Base-by-base conservation (phyloP, 2,797 vertebrate genomes). In the Danio aesculapii region DNA sequence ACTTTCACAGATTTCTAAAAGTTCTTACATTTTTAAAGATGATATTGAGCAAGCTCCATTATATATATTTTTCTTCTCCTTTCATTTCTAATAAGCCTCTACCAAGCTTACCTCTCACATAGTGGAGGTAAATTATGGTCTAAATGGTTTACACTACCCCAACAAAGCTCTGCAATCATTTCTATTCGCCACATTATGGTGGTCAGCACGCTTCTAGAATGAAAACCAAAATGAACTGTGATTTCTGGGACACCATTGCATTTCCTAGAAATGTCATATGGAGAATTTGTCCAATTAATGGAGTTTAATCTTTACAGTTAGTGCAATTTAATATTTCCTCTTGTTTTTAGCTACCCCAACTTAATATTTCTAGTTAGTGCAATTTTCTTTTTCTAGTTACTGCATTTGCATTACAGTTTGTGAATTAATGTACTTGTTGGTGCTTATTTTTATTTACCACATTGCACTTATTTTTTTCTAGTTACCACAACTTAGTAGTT, bases 171-270 rank as follows among this genome's bases (percentile, higher is more conserved):
- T 50, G 49, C 19, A 2, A 39, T 52, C 5, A 11, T 10, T 14
- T 39, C 8, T 14, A 41, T 70, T 52, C 9, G 2, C n/a, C 30
- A 39, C 16, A 41, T 11, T 30, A 6, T 41, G 14, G 66, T 50
- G n/a, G 44, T 68, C 66, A 50, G 47, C 70, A 58, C 6, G 8
- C 17, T 21, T 1, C 21, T 8, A 46, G 50, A 13, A 17, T 57
- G 52, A 61, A 47, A 53, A 58, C 39, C n/a, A 70, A 13, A 58
- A 58, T 41, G 21, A 12, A 58, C 64, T 69, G 14, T 39, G 53
- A 69, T 78, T 55, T 30, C 14, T 13, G 68, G 70, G 43, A 50
- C 55, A 62, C 19, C 57, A 6, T 39, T 66, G 74, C 69, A 12
- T 69, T 74, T 21, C 9, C 39, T 13, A 53, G 13, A 63, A 68